Evolutionary conservation across 92 coral and sea anemone genomes (phyloP), one percentile per base, ranked within the genome.

Genomic region (Epizoanthus illoricatus): DNA sequence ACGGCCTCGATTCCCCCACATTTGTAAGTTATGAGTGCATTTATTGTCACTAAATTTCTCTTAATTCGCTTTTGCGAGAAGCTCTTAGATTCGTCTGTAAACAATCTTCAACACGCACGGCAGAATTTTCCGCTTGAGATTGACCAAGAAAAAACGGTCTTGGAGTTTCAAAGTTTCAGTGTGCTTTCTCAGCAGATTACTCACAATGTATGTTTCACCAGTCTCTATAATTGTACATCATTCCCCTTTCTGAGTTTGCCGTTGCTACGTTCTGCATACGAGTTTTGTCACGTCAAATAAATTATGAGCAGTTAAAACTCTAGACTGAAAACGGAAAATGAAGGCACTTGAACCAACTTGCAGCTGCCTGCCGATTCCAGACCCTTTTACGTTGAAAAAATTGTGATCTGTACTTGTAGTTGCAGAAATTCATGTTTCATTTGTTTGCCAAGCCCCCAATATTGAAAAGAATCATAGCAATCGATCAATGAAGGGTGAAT

Each of bases 1-100:
- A 12, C 71, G 82, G 82, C 43, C 71, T 63, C 71, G 82, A 11
- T 62, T 18, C 58, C 82, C 82, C 43, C 64, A 54, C 82, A 78
- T 78, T 78, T 78, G 82, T 78, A 78, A 78, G 82, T 78, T 75
- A 43, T 66, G 60, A 63, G 82, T 78, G 40, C 43, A 43, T 62
- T 52, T 52, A 13, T 52, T 23, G 19, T 20, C 7, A 56, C 5
- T 24, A 11, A 33, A 12, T 18, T 20, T 24, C 21, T 42, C 10
- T 52, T 33, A 67, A 36, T 56, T 16, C 19, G 57, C 64, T 74
- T 33, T 64, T 23, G 8, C 24, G 36, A 74, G 47, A 74, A 40
- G 24, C 55, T 78, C 21, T 63, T 61, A 64, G 36, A 78, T 63
- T 78, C 61, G 45, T 63, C 65, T 78, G 24, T 62, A 42, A 21